Evolutionary conservation across 1,140 invertebrate species (phyloP).

Genomic region (silkworm (Bombyx mori)): ASM3026992v2 NC_085123.1:4528001-4528500

Average conservation of each 20-base stretch:
- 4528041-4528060: slow-evolving; percentile 12
- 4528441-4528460: slow-evolving; percentile 24
- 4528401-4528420: slow-evolving; percentile 67
- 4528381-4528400: slow-evolving; percentile 69
- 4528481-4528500: slow-evolving; percentile 29
- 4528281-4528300: slow-evolving; percentile 76
- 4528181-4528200: slow-evolving; percentile 24
- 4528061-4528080: slow-evolving; percentile 11
- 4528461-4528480: slow-evolving; percentile 46
- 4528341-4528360: slow-evolving; percentile 41
- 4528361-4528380: slow-evolving; percentile 63
- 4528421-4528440: slow-evolving; percentile 56
- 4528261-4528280: slow-evolving; percentile 21
- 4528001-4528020: slow-evolving; percentile 43
- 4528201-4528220: slow-evolving; percentile 22
- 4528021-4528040: slow-evolving; percentile 40
- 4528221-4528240: slow-evolving; percentile 5
- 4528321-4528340: slow-evolving; percentile 61
- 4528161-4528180: slow-evolving; percentile 16
- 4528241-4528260: slow-evolving; percentile 15
- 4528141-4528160: slow-evolving; percentile 27
- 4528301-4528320: slow-evolving; percentile 76
- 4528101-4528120: slow-evolving; percentile 35
- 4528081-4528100: slow-evolving; percentile 12
- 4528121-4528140: slow-evolving; percentile 10